Evolutionary conservation across 2,888 invertebrate species (phyloP), one percentile per base, ranked within the genome.

Genomic region (Melinopterus prodromus): DNA sequence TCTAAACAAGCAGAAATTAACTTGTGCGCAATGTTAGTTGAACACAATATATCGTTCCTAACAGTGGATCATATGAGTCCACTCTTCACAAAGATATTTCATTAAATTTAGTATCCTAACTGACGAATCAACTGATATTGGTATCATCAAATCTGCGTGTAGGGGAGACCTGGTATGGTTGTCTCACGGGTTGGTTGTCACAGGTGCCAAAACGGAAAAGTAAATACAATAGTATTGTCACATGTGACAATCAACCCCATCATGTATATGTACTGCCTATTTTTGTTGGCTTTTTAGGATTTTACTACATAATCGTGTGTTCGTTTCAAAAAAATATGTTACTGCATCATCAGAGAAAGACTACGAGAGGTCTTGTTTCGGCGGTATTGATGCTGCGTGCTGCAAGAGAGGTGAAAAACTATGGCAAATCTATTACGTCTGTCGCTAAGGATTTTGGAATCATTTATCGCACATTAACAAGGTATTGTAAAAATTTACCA

Each of bases 401-500:
- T 53, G 53, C 53, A 53, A 53, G 53, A 53, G 53, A 53, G 7
- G 53, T 53, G 53, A 53, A 53, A 53, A 53, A 53, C 53, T 53
- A 53, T 53, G 53, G 53, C 7, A 53, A 53, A 53, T 53, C 53
- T 53, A 53, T 53, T 6, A 53, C 3, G 53, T 53, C 53, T 53
- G 53, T 53, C 53, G 53, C 53, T 53, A 53, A 53, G 5, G 53
- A 53, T 53, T 53, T 53, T 6, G 53, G 53, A 53, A 53, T 53
- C 53, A 53, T 3, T 53, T 53, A 53, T 53, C 53, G 53, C 53
- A 53, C 53, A 53, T 53, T 53, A 53, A 53, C 53, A 53, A 12
- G 53, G 53, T 53, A 53, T 53, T 53, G 53, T 53, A 53, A 53
- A 53, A 53, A 53, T 53, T 53, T 53, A 53, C 53, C 53, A 53